Percentiles rank a stretch among this genome's conserved stretches.
phyloP scores from a whole-genome alignment of 2,797 vertebrate genomes.

The Xerus rutilus region DNA sequence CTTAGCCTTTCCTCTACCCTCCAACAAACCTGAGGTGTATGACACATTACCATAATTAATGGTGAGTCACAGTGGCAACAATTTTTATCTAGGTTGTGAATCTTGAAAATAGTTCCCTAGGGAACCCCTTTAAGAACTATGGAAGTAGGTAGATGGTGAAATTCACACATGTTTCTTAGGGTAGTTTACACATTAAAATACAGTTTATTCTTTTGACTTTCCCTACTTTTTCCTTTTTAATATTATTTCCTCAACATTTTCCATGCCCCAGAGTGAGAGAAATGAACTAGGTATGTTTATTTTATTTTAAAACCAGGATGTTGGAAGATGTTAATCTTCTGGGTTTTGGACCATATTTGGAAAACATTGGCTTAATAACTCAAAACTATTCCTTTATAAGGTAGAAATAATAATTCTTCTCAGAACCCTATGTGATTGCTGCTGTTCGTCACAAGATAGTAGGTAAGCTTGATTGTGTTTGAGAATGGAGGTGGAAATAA shows the following conservation, averaged over 20 bases:
- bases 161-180: not conserved
- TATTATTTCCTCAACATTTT: conserved; percentile 23
- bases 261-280: not conserved
- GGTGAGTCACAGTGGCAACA: not conserved
- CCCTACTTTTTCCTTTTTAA: not conserved
- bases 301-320: conserved; percentile 36
- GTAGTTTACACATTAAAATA: conserved; percentile 27
- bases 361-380: conserved; percentile 1
- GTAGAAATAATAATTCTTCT: not conserved
- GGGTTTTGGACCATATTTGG: not conserved
- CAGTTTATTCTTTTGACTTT: conserved; percentile 43
- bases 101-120: not conserved
- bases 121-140: not conserved
- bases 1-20: not conserved
- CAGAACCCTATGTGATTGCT: not conserved
- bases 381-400: not conserved
- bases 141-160: not conserved
- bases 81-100: conserved; percentile 18
- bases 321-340: conserved; percentile 47
- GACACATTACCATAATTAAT: conserved; percentile 5
- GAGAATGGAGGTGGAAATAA: not conserved
- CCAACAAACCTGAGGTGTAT: not conserved
- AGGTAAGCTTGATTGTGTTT: not conserved
- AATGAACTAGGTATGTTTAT: not conserved
- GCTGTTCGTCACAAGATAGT: not conserved